phyloP scores from a whole-genome alignment of 2,888 invertebrate genomes.

The Galerucella pusilla region DNA sequence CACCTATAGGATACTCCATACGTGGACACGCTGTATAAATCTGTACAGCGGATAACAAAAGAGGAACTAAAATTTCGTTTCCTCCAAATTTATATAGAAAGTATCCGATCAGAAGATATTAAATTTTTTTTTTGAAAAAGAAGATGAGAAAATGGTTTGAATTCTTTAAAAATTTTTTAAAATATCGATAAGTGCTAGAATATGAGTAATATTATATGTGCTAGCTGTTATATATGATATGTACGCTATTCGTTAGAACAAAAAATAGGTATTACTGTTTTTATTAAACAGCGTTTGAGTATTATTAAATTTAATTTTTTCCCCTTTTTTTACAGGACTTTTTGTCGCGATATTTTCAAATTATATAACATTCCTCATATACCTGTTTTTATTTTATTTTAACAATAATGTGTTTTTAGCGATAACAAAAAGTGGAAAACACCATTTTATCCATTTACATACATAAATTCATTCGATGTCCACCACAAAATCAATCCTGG shows the following conservation, averaged over 20 bases:
- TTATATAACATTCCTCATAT: no score
- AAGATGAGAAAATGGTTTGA: neutral
- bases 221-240: conserved; percentile 25
- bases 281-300: conserved; percentile 5
- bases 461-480: neutral
- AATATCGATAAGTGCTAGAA: conserved; percentile 16
- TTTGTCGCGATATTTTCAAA: no score
- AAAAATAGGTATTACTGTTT: conserved; percentile 1
- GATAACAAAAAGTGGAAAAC: neutral
- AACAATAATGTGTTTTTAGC: conserved; percentile 2
- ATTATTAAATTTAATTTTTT: neutral
- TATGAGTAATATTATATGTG: conserved; percentile 30
- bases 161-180: neutral
- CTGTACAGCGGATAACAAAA: no score
- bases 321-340: no score
- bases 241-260: conserved; percentile 33
- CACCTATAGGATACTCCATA: no score
- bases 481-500: neutral
- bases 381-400: neutral
- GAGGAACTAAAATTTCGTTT: no score
- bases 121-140: no score
- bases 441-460: neutral
- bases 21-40: no score
- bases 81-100: no score
- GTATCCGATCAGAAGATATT: no score